Evolutionary conservation across 2,797 vertebrate species (phyloP), one percentile per base, ranked within the genome.

Genomic region (Ptychobarbus kaznakovi): DNA sequence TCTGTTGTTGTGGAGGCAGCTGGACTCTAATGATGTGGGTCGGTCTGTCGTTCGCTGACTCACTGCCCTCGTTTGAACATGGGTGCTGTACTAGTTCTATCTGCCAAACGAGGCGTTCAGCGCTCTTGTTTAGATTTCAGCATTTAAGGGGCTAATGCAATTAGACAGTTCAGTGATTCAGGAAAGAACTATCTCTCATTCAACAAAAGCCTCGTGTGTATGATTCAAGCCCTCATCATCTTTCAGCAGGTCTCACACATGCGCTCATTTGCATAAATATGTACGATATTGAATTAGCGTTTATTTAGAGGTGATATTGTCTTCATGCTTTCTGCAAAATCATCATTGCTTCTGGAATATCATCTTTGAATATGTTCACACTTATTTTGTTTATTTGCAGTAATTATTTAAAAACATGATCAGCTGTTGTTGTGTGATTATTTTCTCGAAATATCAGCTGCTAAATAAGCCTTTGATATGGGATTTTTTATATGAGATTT

Each of bases 101-200:
- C 74, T 77, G 76, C 53, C 66, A 80, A 80, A 72, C n/a, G 25
- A 69, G 66, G 25, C 51, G 40, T 72, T 84, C 76, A 70, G 11
- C 28, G 15, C 75, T 28, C 40, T 79, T 85, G 80, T 81, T 81
- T 81, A 53, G 84, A 53, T 74, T 74, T 74, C 44, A 56, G 49
- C 46, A 35, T 81, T 86, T 82, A 81, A 81, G 70, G 44, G 51
- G 42, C 76, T 80, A 85, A 85, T 85, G 83, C 53, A 85, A 72
- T 85, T 79, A 85, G 83, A 85, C 83, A 80, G 83, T 72, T 85
- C 66, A 80, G 25, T 85, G 83, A 80, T 61, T 84, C 49, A 78
- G 38, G 15, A 65, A 69, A 56, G 25, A 84, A 85, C 53, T 56
- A 22, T 77, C 82, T 32, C 46, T 51, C 44, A 83, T 66, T 83